These are phyloP conservation scores for Melieria crassipennis DNA, from an alignment of 2,888 invertebrate genomes.

Conservation along the genomic window DNA sequence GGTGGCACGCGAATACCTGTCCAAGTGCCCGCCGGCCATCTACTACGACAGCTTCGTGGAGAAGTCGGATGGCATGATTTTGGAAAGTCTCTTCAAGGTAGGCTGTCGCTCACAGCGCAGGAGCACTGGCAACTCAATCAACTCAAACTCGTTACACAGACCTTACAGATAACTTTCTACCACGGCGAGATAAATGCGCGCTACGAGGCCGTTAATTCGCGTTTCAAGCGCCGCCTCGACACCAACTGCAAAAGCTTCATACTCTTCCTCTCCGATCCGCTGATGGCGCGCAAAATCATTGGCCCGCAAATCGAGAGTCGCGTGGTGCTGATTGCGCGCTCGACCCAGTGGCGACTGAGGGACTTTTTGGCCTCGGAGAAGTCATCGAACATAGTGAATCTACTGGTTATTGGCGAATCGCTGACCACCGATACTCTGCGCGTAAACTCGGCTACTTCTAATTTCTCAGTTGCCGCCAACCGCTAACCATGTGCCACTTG, in stretches of 20 bases:
- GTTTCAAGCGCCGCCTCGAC: conserved; percentile 57
- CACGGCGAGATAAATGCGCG: conserved; percentile 72
- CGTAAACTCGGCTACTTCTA: neutral
- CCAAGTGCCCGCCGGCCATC: conserved; percentile 74
- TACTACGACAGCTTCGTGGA: conserved; percentile 74
- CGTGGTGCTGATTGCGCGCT: conserved; percentile 75
- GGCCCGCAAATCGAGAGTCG: conserved; percentile 73
- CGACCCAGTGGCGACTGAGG: conserved; percentile 79
- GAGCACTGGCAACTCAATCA: neutral
- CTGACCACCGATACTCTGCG: conserved; percentile 61
- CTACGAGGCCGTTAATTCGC: conserved; percentile 65
- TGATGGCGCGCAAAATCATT: conserved; percentile 69
- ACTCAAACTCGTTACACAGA: conserved; percentile 41
- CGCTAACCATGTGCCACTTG: neutral
- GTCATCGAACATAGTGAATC: conserved; percentile 75
- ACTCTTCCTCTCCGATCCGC: conserved; percentile 74
- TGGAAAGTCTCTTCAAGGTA: conserved; percentile 70
- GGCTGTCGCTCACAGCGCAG: neutral
- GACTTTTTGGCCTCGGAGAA: conserved; percentile 73
- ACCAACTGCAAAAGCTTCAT: conserved; percentile 73
- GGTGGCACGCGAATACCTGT: conserved; percentile 71
- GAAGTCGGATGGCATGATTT: conserved; percentile 68
- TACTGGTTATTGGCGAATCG: conserved; percentile 76
- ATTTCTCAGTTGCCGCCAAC: neutral
- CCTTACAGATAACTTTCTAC: conserved; percentile 69